Percentiles rank a stretch among this genome's conserved stretches.
Evolutionary conservation across 2,797 vertebrate species (phyloP).

Genomic region (Knipowitschia caucasica): DNA sequence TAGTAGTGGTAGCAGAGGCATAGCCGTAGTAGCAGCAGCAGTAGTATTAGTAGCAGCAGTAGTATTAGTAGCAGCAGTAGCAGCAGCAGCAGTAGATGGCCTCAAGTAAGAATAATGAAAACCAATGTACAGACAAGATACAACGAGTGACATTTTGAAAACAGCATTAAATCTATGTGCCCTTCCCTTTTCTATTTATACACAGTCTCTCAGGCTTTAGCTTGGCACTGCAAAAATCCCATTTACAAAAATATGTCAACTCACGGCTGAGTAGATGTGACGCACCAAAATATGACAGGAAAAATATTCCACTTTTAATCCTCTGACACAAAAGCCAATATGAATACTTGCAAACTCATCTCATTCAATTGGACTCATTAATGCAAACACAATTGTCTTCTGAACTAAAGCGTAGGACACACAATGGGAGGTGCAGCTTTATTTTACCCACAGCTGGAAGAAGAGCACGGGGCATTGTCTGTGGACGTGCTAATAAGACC

Average conservation of each 20-base stretch:
- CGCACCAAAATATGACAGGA: not conserved
- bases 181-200: not conserved
- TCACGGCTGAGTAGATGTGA: conserved; percentile 1
- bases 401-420: not conserved
- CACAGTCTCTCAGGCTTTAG: not conserved
- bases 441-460: not conserved
- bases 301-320: not conserved
- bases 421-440: not conserved
- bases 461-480: conserved; percentile 7
- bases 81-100: too few species aligned
- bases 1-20: too few species aligned
- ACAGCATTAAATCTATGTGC: not conserved
- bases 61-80: too few species aligned
- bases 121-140: not conserved
- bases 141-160: not conserved
- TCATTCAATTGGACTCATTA: not conserved
- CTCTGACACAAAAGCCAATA: not conserved
- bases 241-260: conserved; percentile 7
- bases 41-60: too few species aligned
- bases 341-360: not conserved
- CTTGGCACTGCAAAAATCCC: conserved; percentile 3
- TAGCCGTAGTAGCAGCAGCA: too few species aligned
- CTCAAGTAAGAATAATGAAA: too few species aligned
- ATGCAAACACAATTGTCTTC: not conserved
- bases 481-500: conserved; percentile 30